Evolutionary conservation across 1,140 invertebrate genomes (phyloP).

Genomic region (Eurosta solidaginis): DNA sequence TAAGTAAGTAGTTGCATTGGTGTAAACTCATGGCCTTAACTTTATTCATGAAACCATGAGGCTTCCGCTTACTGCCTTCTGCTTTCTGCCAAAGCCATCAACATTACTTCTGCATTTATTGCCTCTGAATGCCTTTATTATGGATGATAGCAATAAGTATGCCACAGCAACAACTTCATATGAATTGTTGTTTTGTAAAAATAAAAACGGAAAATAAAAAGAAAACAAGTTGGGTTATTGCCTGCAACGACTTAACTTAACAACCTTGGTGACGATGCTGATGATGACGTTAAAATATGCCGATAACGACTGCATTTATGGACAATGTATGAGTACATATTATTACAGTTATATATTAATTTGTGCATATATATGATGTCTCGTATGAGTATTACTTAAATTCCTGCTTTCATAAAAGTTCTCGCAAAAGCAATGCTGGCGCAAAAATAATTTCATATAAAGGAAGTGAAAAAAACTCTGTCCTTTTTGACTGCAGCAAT

Average conservation of each 20-base stretch:
- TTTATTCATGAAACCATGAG: neutral
- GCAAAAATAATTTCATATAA: too few species aligned
- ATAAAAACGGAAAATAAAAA: neutral
- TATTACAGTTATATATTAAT: neutral
- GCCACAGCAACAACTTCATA: neutral
- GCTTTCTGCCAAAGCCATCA: neutral
- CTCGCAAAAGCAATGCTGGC: too few species aligned
- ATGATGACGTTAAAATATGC: constrained; percentile 27
- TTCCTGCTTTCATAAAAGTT: too few species aligned
- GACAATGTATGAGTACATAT: neutral
- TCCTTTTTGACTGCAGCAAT: too few species aligned
- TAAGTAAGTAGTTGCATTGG: too few species aligned
- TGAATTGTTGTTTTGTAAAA: neutral
- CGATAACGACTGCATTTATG: constrained; percentile 23
- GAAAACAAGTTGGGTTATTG: neutral
- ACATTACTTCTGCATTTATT: constrained; percentile 27
- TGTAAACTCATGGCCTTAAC: neutral
- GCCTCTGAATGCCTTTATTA: constrained; percentile 24
- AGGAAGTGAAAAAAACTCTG: too few species aligned
- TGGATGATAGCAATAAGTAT: constrained; percentile 24
- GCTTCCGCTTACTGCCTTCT: neutral
- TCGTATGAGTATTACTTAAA: neutral
- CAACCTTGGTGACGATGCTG: constrained; percentile 9
- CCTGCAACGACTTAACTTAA: constrained; percentile 18
- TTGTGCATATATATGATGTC: neutral